Evolutionary conservation across 2,888 invertebrate species (phyloP).

Genomic region (Platypus cylindrus): DNA sequence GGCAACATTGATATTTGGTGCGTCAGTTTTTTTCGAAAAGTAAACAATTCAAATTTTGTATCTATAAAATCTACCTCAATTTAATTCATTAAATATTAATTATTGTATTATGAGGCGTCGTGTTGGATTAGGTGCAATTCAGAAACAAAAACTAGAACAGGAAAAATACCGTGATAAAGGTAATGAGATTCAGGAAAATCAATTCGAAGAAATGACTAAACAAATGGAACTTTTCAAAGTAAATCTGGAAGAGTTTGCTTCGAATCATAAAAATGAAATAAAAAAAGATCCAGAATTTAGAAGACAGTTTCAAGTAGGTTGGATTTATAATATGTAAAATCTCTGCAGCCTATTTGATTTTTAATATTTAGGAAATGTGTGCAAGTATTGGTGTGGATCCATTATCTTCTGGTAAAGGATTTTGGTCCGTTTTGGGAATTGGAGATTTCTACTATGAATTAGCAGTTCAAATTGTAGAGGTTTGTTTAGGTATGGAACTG

Average conservation of each 20-base stretch:
- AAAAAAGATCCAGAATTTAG: conserved; percentile 90
- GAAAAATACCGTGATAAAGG: conserved; percentile 89
- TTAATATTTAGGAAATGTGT: conserved; percentile 97
- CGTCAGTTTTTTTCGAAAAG: too few species aligned
- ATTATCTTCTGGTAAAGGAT: conserved; percentile 87
- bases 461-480: conserved; percentile 95
- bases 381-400: conserved; percentile 98
- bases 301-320: conserved; percentile 68
- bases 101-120: conserved; percentile 58
- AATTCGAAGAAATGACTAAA: conserved; percentile 84
- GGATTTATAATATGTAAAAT: too few species aligned
- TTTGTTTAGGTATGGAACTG: conserved; percentile 59
- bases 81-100: neutral
- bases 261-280: conserved; percentile 90
- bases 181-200: conserved; percentile 80
- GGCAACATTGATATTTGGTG: too few species aligned
- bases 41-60: too few species aligned
- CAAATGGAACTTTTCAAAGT: conserved; percentile 86
- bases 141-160: conserved; percentile 74
- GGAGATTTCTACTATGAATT: conserved; percentile 99
- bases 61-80: too few species aligned
- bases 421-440: conserved; percentile 97
- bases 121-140: conserved; percentile 78
- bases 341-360: too few species aligned
- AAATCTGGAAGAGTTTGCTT: conserved; percentile 90